Conservation (phyloP, 1,140 invertebrate species). For the Tetramorium parvispinum region DNA sequence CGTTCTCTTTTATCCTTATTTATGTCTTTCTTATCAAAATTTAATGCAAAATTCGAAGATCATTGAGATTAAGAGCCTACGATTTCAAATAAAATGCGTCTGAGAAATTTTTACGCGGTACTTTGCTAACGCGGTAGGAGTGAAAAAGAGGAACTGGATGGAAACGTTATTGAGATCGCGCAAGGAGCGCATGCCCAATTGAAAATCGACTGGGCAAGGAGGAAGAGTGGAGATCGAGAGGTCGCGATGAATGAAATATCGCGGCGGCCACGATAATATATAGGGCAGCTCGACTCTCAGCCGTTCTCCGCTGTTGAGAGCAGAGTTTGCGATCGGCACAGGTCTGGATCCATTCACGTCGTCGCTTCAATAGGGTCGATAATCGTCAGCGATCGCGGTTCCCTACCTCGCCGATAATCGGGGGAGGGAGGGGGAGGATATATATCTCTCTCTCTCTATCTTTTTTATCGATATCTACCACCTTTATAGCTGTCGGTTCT, state of each 20-base stretch:
- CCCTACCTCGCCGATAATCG: constrained; percentile 74
- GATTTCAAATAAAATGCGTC: neutral
- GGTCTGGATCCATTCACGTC: constrained; percentile 75
- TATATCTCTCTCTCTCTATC: constrained; percentile 48
- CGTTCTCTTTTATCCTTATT: neutral
- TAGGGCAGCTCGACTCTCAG: constrained; percentile 64
- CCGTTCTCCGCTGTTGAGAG: constrained; percentile 34
- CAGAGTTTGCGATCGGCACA: constrained; percentile 53
- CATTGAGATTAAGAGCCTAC: constrained; percentile 15
- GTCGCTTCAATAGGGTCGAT: constrained; percentile 78
- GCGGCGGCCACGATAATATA: constrained; percentile 63
- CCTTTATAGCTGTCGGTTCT: constrained; percentile 46
- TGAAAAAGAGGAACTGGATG: neutral
- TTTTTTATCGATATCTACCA: constrained; percentile 74
- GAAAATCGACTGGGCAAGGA: constrained; percentile 45
- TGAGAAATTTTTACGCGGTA: constrained; percentile 36
- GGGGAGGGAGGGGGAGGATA: neutral
- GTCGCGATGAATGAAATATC: constrained; percentile 77
- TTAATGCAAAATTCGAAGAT: constrained; percentile 9
- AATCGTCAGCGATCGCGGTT: constrained; percentile 79
- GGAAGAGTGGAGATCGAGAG: constrained; percentile 48
- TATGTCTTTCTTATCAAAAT: neutral
- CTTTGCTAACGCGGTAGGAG: constrained; percentile 15
- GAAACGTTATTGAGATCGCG: constrained; percentile 48
- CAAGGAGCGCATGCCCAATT: constrained; percentile 50